phyloP scores from a whole-genome alignment of 2,113 vertebrate genomes.

The Zosterops japonicus region DNA sequence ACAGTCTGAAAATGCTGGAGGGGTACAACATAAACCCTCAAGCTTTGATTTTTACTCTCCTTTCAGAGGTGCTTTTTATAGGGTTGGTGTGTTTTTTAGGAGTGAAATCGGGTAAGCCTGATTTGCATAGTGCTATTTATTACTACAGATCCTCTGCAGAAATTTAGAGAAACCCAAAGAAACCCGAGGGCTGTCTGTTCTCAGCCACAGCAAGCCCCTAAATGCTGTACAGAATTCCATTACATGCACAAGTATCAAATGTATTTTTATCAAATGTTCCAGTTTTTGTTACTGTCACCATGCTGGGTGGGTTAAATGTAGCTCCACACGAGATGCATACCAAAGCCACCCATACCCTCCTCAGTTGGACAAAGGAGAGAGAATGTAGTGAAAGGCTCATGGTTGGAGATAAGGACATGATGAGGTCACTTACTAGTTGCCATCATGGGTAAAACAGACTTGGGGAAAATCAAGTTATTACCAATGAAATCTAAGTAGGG shows the following conservation, averaged over 20 bases:
- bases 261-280: neutral
- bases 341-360: neutral
- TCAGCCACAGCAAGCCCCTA: neutral
- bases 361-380: neutral
- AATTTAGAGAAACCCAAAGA: neutral
- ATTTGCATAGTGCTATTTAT: constrained; percentile 16
- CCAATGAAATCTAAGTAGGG: neutral
- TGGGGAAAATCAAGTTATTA: neutral
- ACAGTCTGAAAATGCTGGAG: neutral
- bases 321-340: neutral
- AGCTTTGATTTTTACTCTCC: neutral
- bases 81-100: neutral
- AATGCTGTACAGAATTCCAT: neutral
- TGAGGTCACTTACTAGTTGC: no score
- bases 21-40: neutral
- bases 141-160: neutral
- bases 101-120: neutral
- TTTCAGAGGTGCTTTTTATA: neutral
- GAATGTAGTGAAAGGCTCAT: neutral
- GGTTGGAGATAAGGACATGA: neutral
- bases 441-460: neutral
- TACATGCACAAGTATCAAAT: neutral
- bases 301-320: neutral
- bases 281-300: neutral
- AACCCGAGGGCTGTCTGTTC: neutral